Base-by-base conservation (phyloP, 1,140 invertebrate species). In the Drosophila kanapiae region DNA sequence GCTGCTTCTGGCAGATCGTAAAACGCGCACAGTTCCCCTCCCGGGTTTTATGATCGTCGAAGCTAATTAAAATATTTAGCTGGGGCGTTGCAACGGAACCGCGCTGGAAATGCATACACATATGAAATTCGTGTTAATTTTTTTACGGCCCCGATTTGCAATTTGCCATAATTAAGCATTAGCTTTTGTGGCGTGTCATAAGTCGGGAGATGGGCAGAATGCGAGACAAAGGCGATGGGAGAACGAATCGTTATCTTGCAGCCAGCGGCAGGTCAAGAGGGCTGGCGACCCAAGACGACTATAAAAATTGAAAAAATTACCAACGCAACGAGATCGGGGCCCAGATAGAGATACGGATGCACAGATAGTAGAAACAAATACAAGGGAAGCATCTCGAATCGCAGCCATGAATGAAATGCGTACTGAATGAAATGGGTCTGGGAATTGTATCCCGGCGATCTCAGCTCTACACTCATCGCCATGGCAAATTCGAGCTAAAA, bases 131-230 rank as follows among this genome's bases (percentile, higher is more conserved):
- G 80, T 80, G 84, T 88, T 87, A 78, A 87, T 68, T 87, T 80
- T 87, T 75, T 87, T 80, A 87, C 43, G 57, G 80, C 65, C 49
- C 51, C 77, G 63, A 76, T 77, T 83, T 84, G 83, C 84, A 87
- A 87, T 87, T 88, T 87, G 85, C 84, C 79, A 88, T 90, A 88
- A 88, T 88, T 88, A 88, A 88, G 84, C 80, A 88, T 88, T 88
- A 88, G 65, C 63, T 23, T 49, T 70, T 78, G 71, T 74, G 65
- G 75, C 40, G 43, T 61, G 53, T 48, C 75, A 78, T 63, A 69
- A 71, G 70, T 71, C 49, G 58, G 47, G 13, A 43, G 14, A 23
- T 23, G 23, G 33, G 11, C 14, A 14, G 31, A 4, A 13, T 18
- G 42, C 3, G 33, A n/a, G 54, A 1, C 8, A 18, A 16, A 23